A percentile compares a stretch with the other conserved stretches of the same genome.
Evolutionary conservation across 2,797 vertebrate species (phyloP).

Genomic region (Cirrhinus molitorella): DNA sequence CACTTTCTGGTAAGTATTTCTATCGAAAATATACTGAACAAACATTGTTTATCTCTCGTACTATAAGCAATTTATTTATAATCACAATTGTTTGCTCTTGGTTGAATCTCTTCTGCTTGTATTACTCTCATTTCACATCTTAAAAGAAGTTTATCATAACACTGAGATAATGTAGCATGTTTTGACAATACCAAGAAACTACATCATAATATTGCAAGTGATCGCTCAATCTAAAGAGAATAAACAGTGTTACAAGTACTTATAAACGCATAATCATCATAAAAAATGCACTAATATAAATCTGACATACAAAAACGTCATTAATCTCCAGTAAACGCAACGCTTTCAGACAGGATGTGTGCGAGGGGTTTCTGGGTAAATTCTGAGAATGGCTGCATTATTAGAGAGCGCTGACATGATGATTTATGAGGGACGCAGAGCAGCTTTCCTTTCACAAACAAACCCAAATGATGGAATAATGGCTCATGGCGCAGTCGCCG

Average conservation of each 20-base stretch:
- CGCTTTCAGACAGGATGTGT: not conserved
- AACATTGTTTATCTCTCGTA: not conserved
- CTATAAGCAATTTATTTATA: not conserved
- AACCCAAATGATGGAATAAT: not conserved
- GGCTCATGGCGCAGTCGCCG: no score
- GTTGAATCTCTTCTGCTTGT: no score
- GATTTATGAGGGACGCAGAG: not conserved
- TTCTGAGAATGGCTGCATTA: not conserved
- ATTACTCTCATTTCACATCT: not conserved
- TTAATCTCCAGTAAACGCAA: conserved; percentile 21
- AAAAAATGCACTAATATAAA: not conserved
- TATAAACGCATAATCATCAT: not conserved
- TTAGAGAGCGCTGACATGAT: not conserved
- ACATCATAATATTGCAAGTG: not conserved
- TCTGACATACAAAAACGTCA: not conserved
- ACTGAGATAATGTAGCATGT: not conserved
- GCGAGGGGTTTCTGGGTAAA: conserved; percentile 17
- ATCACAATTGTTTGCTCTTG: not conserved
- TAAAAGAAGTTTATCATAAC: not conserved
- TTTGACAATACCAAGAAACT: not conserved
- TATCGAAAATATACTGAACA: not conserved
- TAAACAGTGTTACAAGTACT: not conserved
- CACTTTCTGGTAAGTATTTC: not conserved
- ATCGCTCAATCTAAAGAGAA: no score
- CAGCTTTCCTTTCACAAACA: not conserved